Conservation (phyloP, 1,140 invertebrate species). For the Drosophila melanogaster region DNA sequence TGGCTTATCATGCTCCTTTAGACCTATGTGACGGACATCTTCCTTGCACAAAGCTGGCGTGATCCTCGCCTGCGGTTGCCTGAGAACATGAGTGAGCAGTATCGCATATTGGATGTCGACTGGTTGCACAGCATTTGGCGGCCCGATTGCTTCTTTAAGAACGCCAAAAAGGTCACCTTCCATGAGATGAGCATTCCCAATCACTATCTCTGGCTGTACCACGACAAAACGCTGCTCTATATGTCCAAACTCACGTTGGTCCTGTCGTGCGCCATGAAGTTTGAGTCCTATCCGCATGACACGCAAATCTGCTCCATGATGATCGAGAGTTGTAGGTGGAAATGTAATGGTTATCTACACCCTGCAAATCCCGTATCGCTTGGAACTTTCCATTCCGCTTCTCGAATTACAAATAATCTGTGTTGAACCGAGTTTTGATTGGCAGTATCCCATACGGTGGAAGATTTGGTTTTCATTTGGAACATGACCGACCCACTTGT, state of each 20-base stretch:
- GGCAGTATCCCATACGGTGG: constrained; percentile 92
- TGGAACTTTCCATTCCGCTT: neutral
- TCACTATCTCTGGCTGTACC: constrained; percentile 96
- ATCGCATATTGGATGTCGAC: constrained; percentile 94
- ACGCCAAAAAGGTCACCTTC: constrained; percentile 96
- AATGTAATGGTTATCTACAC: neutral
- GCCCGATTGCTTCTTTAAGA: constrained; percentile 96
- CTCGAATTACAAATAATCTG: neutral
- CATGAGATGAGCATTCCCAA: constrained; percentile 98
- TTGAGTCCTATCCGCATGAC: constrained; percentile 95
- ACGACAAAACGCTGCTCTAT: constrained; percentile 95
- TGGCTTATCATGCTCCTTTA: constrained; percentile 72
- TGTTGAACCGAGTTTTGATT: constrained; percentile 8
- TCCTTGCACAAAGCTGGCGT: constrained; percentile 95
- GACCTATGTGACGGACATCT: constrained; percentile 97
- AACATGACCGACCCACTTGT: constrained; percentile 94
- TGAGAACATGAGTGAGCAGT: constrained; percentile 96
- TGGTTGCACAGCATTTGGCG: constrained; percentile 96
- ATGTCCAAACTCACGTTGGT: constrained; percentile 97
- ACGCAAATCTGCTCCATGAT: constrained; percentile 96
- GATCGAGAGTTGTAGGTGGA: constrained; percentile 93
- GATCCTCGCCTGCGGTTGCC: constrained; percentile 93
- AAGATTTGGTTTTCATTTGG: constrained; percentile 94
- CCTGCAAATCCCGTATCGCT: neutral
- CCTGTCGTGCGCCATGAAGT: constrained; percentile 96